Conservation (phyloP, 2,888 invertebrate species). For the Seira musarum region DNA sequence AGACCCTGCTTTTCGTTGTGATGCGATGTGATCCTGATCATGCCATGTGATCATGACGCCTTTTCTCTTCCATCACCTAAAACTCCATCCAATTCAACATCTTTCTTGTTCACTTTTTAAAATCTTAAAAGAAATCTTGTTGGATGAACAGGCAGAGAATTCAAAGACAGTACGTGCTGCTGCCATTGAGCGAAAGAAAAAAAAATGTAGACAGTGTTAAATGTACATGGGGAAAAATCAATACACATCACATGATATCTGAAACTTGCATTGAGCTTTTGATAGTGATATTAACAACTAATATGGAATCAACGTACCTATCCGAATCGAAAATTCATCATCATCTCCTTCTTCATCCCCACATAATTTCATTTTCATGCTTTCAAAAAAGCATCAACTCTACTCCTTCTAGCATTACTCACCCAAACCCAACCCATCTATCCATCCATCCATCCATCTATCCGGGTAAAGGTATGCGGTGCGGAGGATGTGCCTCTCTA, state of each 20-base stretch:
- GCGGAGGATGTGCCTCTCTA: background rate
- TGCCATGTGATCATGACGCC: constrained; percentile 38
- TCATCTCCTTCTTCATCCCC: background rate
- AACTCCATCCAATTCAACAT: constrained; percentile 7
- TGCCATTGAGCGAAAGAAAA: no score
- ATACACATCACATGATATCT: no score
- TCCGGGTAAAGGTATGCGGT: background rate
- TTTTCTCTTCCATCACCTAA: constrained; percentile 10
- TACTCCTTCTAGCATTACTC: background rate
- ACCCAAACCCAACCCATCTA: no score
- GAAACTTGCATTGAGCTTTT: no score
- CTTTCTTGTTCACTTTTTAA: background rate
- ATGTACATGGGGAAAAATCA: constrained; percentile 8
- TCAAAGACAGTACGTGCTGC: constrained; percentile 11
- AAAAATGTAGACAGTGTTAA: background rate
- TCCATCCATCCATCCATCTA: no score
- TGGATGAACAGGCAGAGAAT: background rate
- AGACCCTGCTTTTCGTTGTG: constrained; percentile 22
- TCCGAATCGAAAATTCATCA: background rate
- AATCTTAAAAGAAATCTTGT: background rate
- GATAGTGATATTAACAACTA: background rate
- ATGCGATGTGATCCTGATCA: no score
- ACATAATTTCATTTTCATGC: constrained; percentile 17
- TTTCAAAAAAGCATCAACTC: constrained; percentile 11
- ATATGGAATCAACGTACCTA: background rate